Evolutionary conservation across 2,797 vertebrate genomes (phyloP).

Genomic region (Falco concolor): DNA sequence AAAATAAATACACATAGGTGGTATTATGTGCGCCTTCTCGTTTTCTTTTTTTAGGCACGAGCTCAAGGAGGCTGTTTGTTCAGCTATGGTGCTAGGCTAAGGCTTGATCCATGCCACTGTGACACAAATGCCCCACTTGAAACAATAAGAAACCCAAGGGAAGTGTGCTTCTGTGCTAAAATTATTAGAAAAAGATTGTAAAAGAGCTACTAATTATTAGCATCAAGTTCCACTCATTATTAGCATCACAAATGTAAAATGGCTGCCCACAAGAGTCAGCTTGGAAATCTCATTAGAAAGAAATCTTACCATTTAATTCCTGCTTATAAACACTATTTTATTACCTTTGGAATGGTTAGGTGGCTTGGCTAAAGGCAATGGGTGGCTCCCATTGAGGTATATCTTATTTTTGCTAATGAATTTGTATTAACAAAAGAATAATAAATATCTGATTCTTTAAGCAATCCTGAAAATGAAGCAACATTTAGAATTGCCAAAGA

Average conservation of each 20-base stretch:
- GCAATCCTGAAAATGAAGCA: constrained; percentile 9
- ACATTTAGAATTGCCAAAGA: neutral
- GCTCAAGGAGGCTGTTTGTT: neutral
- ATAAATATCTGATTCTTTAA: constrained; percentile 22
- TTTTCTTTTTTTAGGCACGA: neutral
- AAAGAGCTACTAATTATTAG: constrained; percentile 6
- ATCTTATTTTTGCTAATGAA: neutral
- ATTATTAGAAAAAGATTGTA: neutral
- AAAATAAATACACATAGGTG: neutral
- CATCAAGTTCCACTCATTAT: neutral
- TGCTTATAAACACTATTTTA: neutral
- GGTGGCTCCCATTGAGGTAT: neutral
- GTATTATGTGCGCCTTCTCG: neutral
- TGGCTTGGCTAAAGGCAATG: neutral
- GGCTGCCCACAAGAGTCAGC: constrained; percentile 10
- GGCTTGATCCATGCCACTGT: neutral
- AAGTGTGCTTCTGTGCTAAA: neutral
- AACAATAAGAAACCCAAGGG: neutral
- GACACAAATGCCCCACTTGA: neutral
- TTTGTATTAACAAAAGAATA: neutral
- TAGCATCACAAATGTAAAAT: constrained; percentile 38
- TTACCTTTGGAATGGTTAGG: neutral
- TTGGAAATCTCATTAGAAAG: constrained; percentile 1
- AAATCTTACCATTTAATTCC: constrained; percentile 2
- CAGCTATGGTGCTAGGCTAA: neutral